phyloP scores from a whole-genome alignment of 2,797 vertebrate genomes.

The Neomorphus geoffroyi region DNA sequence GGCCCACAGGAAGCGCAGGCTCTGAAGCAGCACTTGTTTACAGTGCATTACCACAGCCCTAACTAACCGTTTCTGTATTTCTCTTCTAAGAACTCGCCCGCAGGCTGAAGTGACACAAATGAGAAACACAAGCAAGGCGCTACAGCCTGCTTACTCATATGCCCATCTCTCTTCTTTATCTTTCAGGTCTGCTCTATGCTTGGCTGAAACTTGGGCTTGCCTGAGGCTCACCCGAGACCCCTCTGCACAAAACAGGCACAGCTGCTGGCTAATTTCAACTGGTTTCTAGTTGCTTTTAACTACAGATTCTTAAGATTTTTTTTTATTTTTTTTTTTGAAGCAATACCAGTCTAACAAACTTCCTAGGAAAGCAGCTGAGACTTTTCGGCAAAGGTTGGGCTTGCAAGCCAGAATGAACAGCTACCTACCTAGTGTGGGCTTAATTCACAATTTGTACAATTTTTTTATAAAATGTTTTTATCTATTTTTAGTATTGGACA shows the following conservation, averaged over 20 bases:
- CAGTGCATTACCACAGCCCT: background rate
- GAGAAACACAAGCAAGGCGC: constrained; percentile 15
- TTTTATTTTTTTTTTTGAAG: too few species aligned
- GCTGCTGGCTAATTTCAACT: constrained; percentile 50
- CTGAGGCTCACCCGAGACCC: constrained; percentile 58
- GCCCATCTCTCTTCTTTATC: constrained; percentile 62
- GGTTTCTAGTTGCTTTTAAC: constrained; percentile 15
- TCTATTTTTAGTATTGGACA: constrained; percentile 29
- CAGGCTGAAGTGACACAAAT: constrained; percentile 8
- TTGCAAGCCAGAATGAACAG: background rate
- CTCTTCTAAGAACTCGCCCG: constrained; percentile 16
- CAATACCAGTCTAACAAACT: background rate
- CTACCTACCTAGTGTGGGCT: background rate
- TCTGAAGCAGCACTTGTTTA: background rate
- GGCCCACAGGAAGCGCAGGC: background rate
- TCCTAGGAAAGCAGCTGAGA: background rate
- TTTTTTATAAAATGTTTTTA: constrained; percentile 35
- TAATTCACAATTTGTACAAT: background rate
- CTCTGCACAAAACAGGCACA: constrained; percentile 31
- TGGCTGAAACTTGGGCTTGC: constrained; percentile 56
- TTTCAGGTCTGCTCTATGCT: constrained; percentile 76
- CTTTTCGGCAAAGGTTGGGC: background rate
- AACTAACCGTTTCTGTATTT: background rate
- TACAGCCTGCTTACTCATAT: background rate
- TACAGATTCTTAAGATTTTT: background rate